phyloP scores from a whole-genome alignment of 2,113 vertebrate genomes.

The Plecturocebus donacophilus region DNA sequence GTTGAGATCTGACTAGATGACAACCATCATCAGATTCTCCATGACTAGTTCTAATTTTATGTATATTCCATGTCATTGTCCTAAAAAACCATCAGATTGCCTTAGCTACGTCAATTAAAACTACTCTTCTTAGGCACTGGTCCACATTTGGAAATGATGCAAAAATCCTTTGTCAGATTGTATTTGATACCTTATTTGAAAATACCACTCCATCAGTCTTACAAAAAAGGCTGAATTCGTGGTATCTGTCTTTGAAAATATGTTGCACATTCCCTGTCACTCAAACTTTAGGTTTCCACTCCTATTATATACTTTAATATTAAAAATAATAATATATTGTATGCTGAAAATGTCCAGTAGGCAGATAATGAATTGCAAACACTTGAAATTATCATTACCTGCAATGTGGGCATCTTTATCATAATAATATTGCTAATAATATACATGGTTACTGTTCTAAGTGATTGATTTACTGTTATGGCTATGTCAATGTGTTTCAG shows the following conservation, averaged over 20 bases:
- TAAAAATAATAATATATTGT: not conserved
- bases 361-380: not conserved
- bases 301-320: not conserved
- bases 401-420: not conserved
- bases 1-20: slow-evolving; percentile 13
- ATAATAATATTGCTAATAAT: not conserved
- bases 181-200: slow-evolving; percentile 42
- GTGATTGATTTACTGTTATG: not conserved
- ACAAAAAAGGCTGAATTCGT: not conserved
- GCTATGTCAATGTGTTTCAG: not conserved
- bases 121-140: slow-evolving; percentile 21
- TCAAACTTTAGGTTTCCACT: not conserved
- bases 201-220: slow-evolving; percentile 19
- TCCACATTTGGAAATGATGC: not conserved
- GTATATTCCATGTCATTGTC: not conserved
- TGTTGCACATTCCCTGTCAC: not conserved
- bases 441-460: not conserved
- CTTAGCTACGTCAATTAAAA: slow-evolving; percentile 59
- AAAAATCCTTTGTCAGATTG: slow-evolving; percentile 13
- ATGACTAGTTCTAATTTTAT: slow-evolving; percentile 51
- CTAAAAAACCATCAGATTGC: slow-evolving; percentile 20
- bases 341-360: not conserved
- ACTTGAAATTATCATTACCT: not conserved
- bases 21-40: slow-evolving; percentile 12
- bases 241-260: not conserved